Percentiles rank a stretch among this genome's conserved stretches.
Evolutionary conservation across 2,888 invertebrate genomes (phyloP).

Genomic region (Labia minor): DNA sequence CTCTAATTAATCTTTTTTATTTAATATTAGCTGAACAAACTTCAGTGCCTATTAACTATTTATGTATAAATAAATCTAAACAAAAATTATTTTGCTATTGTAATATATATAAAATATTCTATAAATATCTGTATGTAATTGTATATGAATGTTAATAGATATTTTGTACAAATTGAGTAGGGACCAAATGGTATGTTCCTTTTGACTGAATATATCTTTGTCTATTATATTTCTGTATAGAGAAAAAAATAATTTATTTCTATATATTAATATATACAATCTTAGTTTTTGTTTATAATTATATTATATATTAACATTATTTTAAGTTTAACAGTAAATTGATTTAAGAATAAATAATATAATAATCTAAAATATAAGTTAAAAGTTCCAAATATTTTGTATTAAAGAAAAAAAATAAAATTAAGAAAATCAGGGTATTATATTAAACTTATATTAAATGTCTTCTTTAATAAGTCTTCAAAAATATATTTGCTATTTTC

Average conservation of each 20-base stretch:
- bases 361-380: not conserved
- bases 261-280: not conserved
- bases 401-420: not conserved
- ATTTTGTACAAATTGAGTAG: constrained; percentile 1
- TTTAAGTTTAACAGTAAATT: not conserved
- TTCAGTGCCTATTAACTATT: constrained; percentile 1
- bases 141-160: not conserved
- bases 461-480: not conserved
- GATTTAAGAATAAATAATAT: not conserved
- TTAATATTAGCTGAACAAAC: not conserved
- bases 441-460: not conserved
- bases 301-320: not conserved
- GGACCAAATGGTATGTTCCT: constrained; percentile 6
- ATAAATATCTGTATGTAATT: not conserved
- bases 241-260: not conserved
- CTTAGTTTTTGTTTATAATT: too few relatives aligned
- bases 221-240: not conserved
- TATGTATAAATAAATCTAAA: constrained; percentile 7
- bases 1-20: not conserved
- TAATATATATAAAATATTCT: not conserved
- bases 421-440: not conserved
- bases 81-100: not conserved
- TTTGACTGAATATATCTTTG: not conserved
- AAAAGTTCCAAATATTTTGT: constrained; percentile 1
- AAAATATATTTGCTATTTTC: not conserved